Conservation (phyloP, 2,888 invertebrate species). For the Phortica magna region DNA sequence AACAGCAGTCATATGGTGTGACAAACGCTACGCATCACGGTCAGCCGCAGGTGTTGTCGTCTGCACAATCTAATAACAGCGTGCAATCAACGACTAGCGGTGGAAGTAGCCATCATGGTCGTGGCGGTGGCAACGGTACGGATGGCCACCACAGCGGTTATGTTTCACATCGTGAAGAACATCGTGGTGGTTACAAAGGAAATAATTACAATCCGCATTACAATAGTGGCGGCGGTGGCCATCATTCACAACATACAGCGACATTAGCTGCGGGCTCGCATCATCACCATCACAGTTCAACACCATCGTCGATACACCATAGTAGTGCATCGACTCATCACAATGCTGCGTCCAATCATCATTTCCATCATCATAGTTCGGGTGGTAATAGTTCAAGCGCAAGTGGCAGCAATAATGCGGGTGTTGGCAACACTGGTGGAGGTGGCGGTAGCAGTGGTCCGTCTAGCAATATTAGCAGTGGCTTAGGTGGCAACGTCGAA, state of each 20-base stretch:
- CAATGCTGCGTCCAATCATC: slow-evolving; percentile 42
- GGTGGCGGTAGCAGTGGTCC: slow-evolving; percentile 38
- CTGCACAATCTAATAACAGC: slow-evolving; percentile 57
- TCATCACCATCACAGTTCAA: slow-evolving; percentile 60
- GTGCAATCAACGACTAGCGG: slow-evolving; percentile 53
- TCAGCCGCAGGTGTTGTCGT: slow-evolving; percentile 61
- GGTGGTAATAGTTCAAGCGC: slow-evolving; percentile 56
- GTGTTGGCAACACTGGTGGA: slow-evolving; percentile 44
- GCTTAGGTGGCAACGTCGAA: slow-evolving; percentile 46
- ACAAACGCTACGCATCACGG: slow-evolving; percentile 57
- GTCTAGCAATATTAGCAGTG: slow-evolving; percentile 44
- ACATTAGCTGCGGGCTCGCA: slow-evolving; percentile 59
- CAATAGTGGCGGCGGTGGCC: slow-evolving; percentile 54
- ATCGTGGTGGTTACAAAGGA: slow-evolving; percentile 74
- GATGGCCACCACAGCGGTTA: slow-evolving; percentile 55
- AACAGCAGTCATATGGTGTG: slow-evolving; percentile 64
- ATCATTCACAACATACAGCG: slow-evolving; percentile 68
- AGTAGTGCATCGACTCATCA: slow-evolving; percentile 33
- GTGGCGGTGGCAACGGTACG: slow-evolving; percentile 45
- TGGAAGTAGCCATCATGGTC: slow-evolving; percentile 59
- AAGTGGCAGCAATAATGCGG: slow-evolving; percentile 46
- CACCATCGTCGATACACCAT: slow-evolving; percentile 61
- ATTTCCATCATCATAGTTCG: slow-evolving; percentile 61
- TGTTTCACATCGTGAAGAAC: slow-evolving; percentile 65
- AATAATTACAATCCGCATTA: slow-evolving; percentile 74